Conservation (phyloP, 2,797 vertebrate genomes). For the Urocyon cinereoargenteus region DNA sequence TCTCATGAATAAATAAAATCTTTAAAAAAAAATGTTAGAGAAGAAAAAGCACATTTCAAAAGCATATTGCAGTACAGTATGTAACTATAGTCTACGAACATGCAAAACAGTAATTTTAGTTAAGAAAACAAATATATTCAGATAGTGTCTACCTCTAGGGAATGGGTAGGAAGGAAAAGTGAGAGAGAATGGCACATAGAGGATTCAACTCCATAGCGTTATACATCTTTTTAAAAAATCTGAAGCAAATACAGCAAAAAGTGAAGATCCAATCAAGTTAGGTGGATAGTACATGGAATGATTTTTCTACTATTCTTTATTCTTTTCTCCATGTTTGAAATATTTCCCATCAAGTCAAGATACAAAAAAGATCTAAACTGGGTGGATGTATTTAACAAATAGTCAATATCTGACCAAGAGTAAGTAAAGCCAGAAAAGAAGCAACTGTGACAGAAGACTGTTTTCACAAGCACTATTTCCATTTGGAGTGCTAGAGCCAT, state of each 20-base stretch:
- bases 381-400: background rate
- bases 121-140: slow-evolving; percentile 33
- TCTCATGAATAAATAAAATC: no score
- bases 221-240: background rate
- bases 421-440: slow-evolving; percentile 22
- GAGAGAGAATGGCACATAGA: background rate
- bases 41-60: background rate
- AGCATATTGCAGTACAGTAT: background rate
- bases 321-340: slow-evolving; percentile 56
- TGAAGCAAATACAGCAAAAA: background rate
- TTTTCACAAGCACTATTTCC: slow-evolving; percentile 29
- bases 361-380: background rate
- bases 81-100: slow-evolving; percentile 30
- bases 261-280: background rate
- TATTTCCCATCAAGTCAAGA: slow-evolving; percentile 35
- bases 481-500: background rate
- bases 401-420: background rate
- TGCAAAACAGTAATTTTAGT: slow-evolving; percentile 34
- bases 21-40: background rate
- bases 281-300: background rate
- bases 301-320: slow-evolving; percentile 31
- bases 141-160: background rate
- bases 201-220: background rate
- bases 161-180: background rate
- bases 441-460: background rate